Percentiles rank a stretch among this genome's conserved stretches.
Conservation (phyloP, 2,113 vertebrate species). For the Sialia sialis region DNA sequence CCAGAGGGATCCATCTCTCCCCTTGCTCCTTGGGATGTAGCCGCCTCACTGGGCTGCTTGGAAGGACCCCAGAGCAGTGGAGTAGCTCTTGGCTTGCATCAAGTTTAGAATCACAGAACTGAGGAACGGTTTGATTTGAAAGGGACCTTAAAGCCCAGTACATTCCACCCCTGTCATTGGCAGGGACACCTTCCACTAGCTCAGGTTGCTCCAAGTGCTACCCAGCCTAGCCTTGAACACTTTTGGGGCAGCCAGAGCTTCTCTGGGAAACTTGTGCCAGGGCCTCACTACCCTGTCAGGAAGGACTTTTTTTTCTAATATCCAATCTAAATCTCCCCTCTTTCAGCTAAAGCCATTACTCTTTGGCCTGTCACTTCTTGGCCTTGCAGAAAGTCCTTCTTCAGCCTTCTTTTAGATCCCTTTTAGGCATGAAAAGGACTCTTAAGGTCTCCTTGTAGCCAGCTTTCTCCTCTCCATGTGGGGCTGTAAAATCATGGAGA, state of each 20-base stretch:
- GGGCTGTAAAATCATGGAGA: neutral
- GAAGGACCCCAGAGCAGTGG: neutral
- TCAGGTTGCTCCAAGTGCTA: neutral
- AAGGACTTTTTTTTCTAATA: neutral
- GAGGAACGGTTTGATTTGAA: neutral
- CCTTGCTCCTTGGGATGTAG: neutral
- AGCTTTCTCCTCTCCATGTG: neutral
- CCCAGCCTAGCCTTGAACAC: neutral
- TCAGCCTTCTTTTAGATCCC: neutral
- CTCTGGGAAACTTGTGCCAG: neutral
- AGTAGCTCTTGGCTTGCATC: neutral
- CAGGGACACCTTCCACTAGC: neutral
- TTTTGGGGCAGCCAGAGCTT: neutral
- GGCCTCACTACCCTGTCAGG: neutral
- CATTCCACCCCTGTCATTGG: neutral
- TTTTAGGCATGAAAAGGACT: neutral
- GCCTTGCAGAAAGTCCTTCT: neutral
- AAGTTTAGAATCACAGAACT: neutral
- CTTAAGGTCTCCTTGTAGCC: neutral
- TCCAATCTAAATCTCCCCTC: neutral
- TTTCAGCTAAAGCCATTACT: neutral
- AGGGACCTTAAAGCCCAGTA: neutral
- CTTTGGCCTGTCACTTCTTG: neutral
- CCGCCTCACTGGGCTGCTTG: fast-evolving
- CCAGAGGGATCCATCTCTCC: neutral